Evolutionary conservation across 92 coral and sea anemone species (phyloP).

Genomic region (Paragorgia papillata): DNA sequence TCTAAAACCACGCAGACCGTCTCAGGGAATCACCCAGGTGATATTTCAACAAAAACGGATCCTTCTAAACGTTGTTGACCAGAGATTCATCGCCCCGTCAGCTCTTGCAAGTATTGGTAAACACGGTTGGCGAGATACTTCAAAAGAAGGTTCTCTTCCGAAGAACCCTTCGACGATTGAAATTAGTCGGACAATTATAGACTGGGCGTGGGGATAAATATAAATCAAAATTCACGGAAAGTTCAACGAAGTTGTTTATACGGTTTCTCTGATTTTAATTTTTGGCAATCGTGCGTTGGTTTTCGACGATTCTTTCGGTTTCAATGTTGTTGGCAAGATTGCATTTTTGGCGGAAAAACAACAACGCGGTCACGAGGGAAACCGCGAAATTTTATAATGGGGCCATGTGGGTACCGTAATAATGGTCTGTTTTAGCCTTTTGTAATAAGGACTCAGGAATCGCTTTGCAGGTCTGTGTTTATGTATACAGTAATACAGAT

Average conservation of each 20-base stretch:
- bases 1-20: neutral
- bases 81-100: neutral
- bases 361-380: neutral
- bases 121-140: conserved; percentile 15
- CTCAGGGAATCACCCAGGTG: neutral
- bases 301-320: neutral
- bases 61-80: neutral
- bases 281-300: too few species aligned
- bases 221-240: neutral
- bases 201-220: neutral
- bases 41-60: neutral
- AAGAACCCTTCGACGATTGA: conserved; percentile 37
- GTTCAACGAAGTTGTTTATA: neutral
- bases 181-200: conserved; percentile 31
- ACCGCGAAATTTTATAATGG: too few species aligned
- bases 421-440: too few species aligned
- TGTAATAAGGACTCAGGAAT: too few species aligned
- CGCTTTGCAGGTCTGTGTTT: too few species aligned
- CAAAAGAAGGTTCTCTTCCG: conserved; percentile 13
- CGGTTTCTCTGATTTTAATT: too few species aligned
- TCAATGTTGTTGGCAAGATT: neutral
- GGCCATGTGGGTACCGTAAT: too few species aligned
- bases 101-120: neutral
- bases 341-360: neutral
- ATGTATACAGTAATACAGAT: too few species aligned